Percentiles rank a stretch among this genome's conserved stretches.
These are phyloP conservation scores for Morelia viridis DNA, from an alignment of 2,797 vertebrate species.

Conservation along the genomic window DNA sequence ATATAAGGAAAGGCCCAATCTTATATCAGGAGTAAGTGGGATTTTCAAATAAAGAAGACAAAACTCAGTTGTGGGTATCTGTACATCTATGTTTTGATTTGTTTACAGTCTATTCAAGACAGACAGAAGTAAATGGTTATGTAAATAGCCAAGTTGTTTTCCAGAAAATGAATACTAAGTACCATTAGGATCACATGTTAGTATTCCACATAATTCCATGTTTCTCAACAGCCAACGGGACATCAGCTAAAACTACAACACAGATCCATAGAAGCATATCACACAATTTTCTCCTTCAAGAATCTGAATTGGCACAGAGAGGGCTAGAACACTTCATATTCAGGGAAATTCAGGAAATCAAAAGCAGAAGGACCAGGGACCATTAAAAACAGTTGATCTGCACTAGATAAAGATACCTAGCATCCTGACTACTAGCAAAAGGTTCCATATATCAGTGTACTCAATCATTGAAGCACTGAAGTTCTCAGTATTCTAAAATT, in stretches of 20 bases:
- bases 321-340: not conserved
- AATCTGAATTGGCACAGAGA: not conserved
- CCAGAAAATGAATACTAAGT: not conserved
- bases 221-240: not conserved
- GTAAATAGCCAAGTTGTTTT: not conserved
- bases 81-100: not conserved
- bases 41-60: not conserved
- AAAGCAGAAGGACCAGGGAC: not conserved
- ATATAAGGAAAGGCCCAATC: not conserved
- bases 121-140: not conserved
- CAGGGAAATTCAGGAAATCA: not conserved
- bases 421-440: not conserved
- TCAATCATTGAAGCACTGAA: not conserved
- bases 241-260: not conserved
- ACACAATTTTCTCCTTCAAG: not conserved
- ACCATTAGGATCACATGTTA: not conserved
- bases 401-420: not conserved
- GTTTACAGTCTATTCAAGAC: not conserved
- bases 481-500: not conserved
- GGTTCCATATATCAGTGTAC: not conserved
- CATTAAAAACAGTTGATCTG: not conserved
- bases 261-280: not conserved
- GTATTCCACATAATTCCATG: not conserved
- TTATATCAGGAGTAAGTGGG: not conserved
- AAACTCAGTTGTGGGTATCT: not conserved